Evolutionary conservation across 2,888 invertebrate genomes (phyloP).

Genomic region (Apoda limacodes): DNA sequence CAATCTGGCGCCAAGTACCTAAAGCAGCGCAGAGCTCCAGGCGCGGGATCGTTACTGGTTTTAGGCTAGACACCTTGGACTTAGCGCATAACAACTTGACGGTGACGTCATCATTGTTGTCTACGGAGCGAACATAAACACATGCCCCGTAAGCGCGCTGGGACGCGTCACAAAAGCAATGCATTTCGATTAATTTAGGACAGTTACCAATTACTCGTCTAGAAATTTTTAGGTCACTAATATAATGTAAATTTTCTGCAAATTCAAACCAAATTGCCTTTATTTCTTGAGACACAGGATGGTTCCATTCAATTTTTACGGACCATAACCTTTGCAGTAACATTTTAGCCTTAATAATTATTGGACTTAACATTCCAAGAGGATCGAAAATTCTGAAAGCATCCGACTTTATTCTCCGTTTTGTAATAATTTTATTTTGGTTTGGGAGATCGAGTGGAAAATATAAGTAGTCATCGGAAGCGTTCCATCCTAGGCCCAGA

Average conservation of each 20-base stretch:
- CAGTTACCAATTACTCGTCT: too few relatives aligned
- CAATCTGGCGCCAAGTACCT: too few relatives aligned
- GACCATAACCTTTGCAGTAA: conserved; percentile 15
- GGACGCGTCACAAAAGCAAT: conserved; percentile 7
- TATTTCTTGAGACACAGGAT: conserved; percentile 9
- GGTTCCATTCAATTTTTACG: conserved; percentile 11
- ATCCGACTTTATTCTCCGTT: conserved; percentile 18
- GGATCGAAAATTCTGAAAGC: conserved; percentile 17
- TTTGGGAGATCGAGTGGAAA: conserved; percentile 13
- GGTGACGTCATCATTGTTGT: conserved; percentile 1
- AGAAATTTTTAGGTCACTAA: conserved; percentile 1
- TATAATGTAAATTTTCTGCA: conserved; percentile 2
- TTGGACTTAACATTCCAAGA: conserved; percentile 9
- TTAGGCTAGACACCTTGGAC: conserved; percentile 2
- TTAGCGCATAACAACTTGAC: conserved; percentile 1
- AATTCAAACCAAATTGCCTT: conserved; percentile 6
- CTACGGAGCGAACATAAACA: conserved; percentile 5
- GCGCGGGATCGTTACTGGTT: conserved; percentile 1
- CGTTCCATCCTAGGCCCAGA: conserved; percentile 21
- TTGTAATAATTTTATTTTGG: conserved; percentile 10
- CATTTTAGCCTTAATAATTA: conserved; percentile 13
- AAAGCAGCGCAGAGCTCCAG: conserved; percentile 5
- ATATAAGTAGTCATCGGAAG: conserved; percentile 12
- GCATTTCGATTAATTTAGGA: too few relatives aligned
- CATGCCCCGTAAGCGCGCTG: conserved; percentile 4